phyloP scores from a whole-genome alignment of 2,888 invertebrate species.

The Spicauda simplicius region DNA sequence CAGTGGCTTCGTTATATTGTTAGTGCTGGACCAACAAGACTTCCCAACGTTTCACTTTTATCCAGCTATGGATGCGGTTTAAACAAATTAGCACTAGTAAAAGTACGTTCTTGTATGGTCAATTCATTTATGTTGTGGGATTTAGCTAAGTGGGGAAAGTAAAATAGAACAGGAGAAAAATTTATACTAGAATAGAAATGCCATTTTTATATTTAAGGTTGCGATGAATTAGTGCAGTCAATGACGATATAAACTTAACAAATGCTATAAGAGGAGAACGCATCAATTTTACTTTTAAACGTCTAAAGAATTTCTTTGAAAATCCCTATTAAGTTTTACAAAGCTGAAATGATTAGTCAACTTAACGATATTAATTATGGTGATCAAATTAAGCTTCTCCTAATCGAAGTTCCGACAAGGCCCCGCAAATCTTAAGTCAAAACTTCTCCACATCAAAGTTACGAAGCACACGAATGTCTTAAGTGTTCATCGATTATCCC shows the following conservation, averaged over 20 bases:
- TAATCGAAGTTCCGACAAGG: too few species aligned
- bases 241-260: too few species aligned
- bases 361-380: too few species aligned
- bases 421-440: background rate
- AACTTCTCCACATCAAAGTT: background rate
- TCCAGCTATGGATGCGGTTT: slow-evolving; percentile 8
- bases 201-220: too few species aligned
- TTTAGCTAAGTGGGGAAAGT: background rate
- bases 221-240: too few species aligned
- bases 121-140: background rate
- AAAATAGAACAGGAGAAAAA: background rate
- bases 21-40: slow-evolving; percentile 17
- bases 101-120: slow-evolving; percentile 6
- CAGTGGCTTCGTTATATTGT: slow-evolving; percentile 1
- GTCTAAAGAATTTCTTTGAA: too few species aligned
- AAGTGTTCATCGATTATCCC: slow-evolving; percentile 34
- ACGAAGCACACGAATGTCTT: slow-evolving; percentile 20
- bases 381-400: too few species aligned
- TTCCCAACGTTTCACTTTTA: slow-evolving; percentile 34
- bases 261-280: too few species aligned
- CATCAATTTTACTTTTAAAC: too few species aligned
- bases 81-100: slow-evolving; percentile 22
- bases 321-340: too few species aligned
- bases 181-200: too few species aligned
- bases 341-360: too few species aligned